These are phyloP conservation scores for Coptotermes formosanus DNA, from an alignment of 1,140 invertebrate genomes.

Conservation along the genomic window DNA sequence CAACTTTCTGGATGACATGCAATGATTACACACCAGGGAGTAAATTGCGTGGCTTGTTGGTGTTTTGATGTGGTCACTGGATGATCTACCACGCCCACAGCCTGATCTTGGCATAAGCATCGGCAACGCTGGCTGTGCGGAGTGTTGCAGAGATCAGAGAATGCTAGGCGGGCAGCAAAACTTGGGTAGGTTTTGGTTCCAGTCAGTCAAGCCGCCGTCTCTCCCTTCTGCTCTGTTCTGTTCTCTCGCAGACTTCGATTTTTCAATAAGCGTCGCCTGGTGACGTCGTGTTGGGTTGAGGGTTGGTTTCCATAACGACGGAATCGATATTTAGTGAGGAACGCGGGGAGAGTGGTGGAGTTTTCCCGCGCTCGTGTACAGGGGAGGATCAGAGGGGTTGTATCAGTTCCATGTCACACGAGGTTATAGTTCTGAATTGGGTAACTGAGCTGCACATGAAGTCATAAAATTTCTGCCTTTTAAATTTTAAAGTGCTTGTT, in stretches of 20 bases:
- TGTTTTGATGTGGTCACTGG: background rate
- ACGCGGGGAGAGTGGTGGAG: background rate
- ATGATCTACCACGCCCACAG: background rate
- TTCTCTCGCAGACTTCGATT: conserved; percentile 2
- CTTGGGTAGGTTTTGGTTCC: too few species aligned
- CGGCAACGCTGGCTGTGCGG: too few species aligned
- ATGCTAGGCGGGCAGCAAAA: background rate
- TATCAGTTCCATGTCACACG: background rate
- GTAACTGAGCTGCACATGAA: background rate
- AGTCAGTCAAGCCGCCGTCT: too few species aligned
- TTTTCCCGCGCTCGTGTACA: background rate
- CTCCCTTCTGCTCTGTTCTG: too few species aligned
- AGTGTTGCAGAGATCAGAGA: background rate
- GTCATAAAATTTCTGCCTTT: background rate
- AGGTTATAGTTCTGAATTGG: background rate
- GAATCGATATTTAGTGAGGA: background rate
- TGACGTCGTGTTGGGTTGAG: conserved; percentile 10
- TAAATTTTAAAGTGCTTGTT: background rate
- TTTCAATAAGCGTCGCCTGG: conserved; percentile 4
- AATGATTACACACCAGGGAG: background rate
- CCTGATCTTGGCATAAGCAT: background rate
- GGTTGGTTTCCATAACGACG: background rate
- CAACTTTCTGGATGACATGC: background rate
- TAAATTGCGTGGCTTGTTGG: background rate
- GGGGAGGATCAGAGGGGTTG: background rate